Base-by-base conservation (phyloP, 2,797 vertebrate species). In the Nyctibius grandis region DNA sequence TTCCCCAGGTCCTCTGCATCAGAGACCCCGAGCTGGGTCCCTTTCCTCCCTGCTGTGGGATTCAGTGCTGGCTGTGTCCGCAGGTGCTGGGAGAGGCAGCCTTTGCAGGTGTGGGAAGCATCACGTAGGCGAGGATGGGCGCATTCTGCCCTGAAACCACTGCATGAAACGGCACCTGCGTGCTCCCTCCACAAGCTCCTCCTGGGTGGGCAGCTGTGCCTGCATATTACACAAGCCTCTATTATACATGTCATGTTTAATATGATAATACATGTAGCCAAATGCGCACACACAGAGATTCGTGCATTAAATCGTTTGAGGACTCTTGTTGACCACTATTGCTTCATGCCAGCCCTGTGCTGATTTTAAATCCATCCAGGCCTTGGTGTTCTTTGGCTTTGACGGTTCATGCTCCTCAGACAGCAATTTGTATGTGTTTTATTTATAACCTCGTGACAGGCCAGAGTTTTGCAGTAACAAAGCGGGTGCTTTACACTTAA, bases 401-500 rank as follows among this genome's bases (percentile, higher is more conserved):
- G 45, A 51, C 84, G 42, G 69, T 77, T 95, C 68, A 8, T 28
- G 15, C 16, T 47, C 48, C n/a, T 85, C 79, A 67, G 47, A 47
- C 3, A 45, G 44, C 57, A 77, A 74, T 80, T 83, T 73, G 33
- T 68, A 15, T 28, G 23, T 50, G 36, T 80, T 90, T 90, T 29
- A 72, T 86, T 88, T 94, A 45, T 81, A 72, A 86, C 42, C 57
- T 83, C 14, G 2, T 53, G 65, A 60, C 48, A 88, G 76, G 36
- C 40, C 73, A 44, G 45, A 23, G 73, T 72, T 95, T 83, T 3
- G 1, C 57, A 53, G 36, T 50, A 60, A 78, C 28, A 72, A 61
- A 94, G 81, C 72, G 61, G 45, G 23, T 84, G 26, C 20, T 93
- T 88, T 89, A 63, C 69, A 36, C 83, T 59, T 93, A n/a, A 90